Evolutionary conservation across 2,797 vertebrate species (phyloP).

Genomic region (Hafferia zeledoni): DNA sequence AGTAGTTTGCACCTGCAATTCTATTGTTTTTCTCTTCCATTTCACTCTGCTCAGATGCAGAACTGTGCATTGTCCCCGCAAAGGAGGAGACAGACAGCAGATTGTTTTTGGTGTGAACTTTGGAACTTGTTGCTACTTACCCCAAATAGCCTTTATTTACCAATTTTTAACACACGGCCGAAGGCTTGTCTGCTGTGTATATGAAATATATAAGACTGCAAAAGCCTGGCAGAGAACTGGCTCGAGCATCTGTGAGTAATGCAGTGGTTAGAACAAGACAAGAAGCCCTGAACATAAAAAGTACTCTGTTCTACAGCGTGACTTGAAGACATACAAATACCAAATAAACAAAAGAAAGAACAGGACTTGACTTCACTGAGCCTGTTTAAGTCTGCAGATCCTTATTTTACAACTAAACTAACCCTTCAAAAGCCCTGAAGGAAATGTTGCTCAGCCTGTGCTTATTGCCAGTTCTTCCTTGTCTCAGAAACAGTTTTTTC

Average conservation of each 20-base stretch:
- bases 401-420: neutral
- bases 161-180: neutral
- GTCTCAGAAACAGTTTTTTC: neutral
- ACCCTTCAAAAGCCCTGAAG: neutral
- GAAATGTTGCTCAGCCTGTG: neutral
- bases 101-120: neutral
- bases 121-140: neutral
- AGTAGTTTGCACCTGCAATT: neutral
- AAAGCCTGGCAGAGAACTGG: neutral
- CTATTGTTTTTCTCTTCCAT: neutral
- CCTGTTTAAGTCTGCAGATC: neutral
- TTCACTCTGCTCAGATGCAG: neutral
- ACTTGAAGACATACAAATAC: neutral
- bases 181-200: neutral
- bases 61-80: neutral
- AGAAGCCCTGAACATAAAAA: neutral
- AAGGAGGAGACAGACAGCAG: neutral
- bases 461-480: neutral
- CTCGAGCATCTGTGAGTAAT: neutral
- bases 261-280: neutral
- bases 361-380: neutral
- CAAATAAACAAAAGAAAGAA: slow-evolving; percentile 13
- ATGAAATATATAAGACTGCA: neutral
- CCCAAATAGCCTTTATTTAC: neutral
- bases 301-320: neutral